Evolutionary conservation across 2,888 invertebrate genomes (phyloP).

Genomic region (Abrostola tripartita): DNA sequence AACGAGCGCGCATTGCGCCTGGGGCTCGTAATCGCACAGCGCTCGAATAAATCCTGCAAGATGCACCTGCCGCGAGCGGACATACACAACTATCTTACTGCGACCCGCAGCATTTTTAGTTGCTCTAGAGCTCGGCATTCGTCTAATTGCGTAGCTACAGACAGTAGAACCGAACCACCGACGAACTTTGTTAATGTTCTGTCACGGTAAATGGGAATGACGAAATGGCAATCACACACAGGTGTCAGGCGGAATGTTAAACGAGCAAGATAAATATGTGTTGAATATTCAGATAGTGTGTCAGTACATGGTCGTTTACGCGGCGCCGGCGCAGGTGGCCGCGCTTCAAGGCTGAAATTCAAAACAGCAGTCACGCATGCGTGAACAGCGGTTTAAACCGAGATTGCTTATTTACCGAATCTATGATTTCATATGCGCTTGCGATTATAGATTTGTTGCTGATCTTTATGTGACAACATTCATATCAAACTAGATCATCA

Average conservation of each 20-base stretch:
- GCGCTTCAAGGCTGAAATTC: constrained; percentile 89
- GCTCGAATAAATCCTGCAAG: constrained; percentile 84
- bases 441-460: constrained; percentile 10
- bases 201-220: constrained; percentile 64
- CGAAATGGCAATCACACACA: constrained; percentile 79
- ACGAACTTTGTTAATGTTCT: constrained; percentile 54
- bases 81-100: constrained; percentile 47
- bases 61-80: constrained; percentile 81
- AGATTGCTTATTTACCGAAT: constrained; percentile 66
- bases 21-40: constrained; percentile 78
- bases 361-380: constrained; percentile 88
- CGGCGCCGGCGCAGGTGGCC: constrained; percentile 90
- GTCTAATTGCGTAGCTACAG: constrained; percentile 45
- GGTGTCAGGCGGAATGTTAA: constrained; percentile 84
- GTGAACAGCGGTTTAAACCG: constrained; percentile 78
- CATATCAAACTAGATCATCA: constrained; percentile 23
- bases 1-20: constrained; percentile 83
- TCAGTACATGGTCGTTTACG: constrained; percentile 88
- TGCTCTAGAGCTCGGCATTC: constrained; percentile 30
- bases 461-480: constrained; percentile 23
- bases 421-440: constrained; percentile 42
- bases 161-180: constrained; percentile 27
- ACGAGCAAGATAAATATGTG: constrained; percentile 82
- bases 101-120: constrained; percentile 57
- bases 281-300: constrained; percentile 88